Evolutionary conservation across 1,140 invertebrate species (phyloP).

Genomic region (Macrobrachium nipponense): DNA sequence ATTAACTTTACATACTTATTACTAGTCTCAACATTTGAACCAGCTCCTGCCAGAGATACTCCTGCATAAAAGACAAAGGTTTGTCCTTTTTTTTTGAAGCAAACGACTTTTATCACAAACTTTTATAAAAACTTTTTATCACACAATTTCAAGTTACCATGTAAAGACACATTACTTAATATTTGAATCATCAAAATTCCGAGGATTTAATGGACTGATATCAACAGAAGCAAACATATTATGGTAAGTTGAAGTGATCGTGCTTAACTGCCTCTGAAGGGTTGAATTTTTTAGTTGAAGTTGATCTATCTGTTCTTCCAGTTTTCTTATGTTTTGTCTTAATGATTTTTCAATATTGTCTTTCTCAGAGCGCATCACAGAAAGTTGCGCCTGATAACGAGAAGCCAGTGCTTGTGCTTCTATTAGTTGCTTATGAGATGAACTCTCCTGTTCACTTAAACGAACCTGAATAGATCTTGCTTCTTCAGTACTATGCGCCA

Average conservation of each 20-base stretch:
- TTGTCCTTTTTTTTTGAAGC: too few species aligned
- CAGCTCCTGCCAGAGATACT: too few species aligned
- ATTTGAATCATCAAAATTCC: not conserved
- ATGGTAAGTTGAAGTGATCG: conserved; percentile 50
- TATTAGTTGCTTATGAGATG: conserved; percentile 37
- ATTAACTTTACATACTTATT: too few species aligned
- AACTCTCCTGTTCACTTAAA: conserved; percentile 26
- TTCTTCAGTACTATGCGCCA: conserved; percentile 31
- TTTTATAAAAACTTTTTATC: too few species aligned
- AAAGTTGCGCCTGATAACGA: conserved; percentile 48
- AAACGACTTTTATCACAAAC: too few species aligned
- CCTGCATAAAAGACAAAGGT: too few species aligned
- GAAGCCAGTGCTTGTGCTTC: conserved; percentile 46
- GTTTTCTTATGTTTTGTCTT: conserved; percentile 22
- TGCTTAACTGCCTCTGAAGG: conserved; percentile 42
- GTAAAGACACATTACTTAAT: not conserved
- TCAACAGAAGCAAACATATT: conserved; percentile 49
- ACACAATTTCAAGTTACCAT: too few species aligned
- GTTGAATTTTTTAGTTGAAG: conserved; percentile 51
- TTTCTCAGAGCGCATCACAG: conserved; percentile 38
- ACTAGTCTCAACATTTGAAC: too few species aligned
- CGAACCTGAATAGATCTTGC: conserved; percentile 23
- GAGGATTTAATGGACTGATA: conserved; percentile 4
- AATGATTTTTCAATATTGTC: conserved; percentile 46
- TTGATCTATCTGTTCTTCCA: conserved; percentile 53